These are phyloP conservation scores for Phalanger gymnotis DNA, from an alignment of 2,797 vertebrate species.

Conservation along the genomic window DNA sequence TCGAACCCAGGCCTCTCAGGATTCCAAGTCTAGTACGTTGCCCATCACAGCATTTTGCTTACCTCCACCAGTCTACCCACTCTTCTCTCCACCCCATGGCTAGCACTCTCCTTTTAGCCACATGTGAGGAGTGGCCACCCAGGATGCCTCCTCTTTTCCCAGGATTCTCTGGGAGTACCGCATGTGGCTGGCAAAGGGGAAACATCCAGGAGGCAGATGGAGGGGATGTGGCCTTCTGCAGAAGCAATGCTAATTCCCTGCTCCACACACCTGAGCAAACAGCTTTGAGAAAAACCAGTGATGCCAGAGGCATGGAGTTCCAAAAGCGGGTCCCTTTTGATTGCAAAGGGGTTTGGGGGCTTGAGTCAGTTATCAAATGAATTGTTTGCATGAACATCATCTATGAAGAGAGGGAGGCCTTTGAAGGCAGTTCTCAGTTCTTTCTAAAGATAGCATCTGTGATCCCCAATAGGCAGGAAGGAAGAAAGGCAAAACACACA, in stretches of 20 bases:
- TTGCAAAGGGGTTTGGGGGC: conserved; percentile 7
- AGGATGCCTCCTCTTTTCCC: neutral
- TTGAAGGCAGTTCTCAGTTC: conserved; percentile 22
- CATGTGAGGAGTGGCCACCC: neutral
- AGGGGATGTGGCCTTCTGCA: neutral
- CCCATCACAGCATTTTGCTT: neutral
- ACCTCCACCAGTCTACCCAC: neutral
- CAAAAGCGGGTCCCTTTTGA: conserved; percentile 23
- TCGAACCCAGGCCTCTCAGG: neutral
- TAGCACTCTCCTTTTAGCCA: neutral
- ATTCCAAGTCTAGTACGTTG: neutral
- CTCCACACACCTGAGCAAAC: conserved; percentile 44
- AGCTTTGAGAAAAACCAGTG: conserved; percentile 37
- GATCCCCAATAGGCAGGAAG: conserved; percentile 2
- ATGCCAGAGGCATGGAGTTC: conserved; percentile 34
- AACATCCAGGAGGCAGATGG: neutral
- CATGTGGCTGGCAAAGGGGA: neutral
- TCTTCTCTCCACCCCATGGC: neutral
- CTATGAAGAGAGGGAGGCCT: neutral
- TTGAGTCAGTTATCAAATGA: conserved; percentile 37
- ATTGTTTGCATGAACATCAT: conserved; percentile 17
- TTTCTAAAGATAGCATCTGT: conserved; percentile 47
- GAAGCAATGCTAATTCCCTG: conserved; percentile 25
- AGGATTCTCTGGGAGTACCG: neutral
- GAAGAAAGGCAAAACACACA: neutral